Evolutionary conservation across 1,140 invertebrate species (phyloP).

Genomic region (Brachionus plicatilis): DNA sequence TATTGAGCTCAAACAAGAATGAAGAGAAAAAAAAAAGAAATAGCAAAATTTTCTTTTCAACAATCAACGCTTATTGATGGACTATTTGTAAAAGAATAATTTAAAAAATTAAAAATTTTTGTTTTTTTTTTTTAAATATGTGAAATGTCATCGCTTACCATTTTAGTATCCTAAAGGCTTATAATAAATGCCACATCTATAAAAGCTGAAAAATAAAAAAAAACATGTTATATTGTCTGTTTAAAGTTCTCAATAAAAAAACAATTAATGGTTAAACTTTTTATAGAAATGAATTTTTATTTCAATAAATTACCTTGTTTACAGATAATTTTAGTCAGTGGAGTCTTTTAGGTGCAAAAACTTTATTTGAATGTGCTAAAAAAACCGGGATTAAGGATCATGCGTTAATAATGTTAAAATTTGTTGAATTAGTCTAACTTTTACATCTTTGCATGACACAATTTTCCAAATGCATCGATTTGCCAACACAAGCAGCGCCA

Average conservation of each 20-base stretch:
- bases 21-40: neutral
- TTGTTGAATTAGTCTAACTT: neutral
- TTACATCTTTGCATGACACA: slow-evolving; percentile 37
- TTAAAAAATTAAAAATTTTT: neutral
- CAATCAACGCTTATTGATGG: neutral
- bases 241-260: neutral
- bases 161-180: neutral
- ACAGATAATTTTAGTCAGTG: neutral
- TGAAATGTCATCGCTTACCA: slow-evolving; percentile 1
- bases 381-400: neutral
- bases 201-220: neutral
- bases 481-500: neutral
- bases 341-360: slow-evolving; percentile 15
- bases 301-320: neutral
- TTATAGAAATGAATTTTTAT: neutral
- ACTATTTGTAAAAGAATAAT: neutral
- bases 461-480: neutral
- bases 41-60: neutral
- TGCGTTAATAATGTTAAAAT: neutral
- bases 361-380: slow-evolving; percentile 19
- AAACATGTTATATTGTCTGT: neutral
- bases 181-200: neutral
- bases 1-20: neutral
- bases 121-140: neutral
- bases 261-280: neutral